Evolutionary conservation across 2,888 invertebrate species (phyloP).

Genomic region (Sisyra nigra): DNA sequence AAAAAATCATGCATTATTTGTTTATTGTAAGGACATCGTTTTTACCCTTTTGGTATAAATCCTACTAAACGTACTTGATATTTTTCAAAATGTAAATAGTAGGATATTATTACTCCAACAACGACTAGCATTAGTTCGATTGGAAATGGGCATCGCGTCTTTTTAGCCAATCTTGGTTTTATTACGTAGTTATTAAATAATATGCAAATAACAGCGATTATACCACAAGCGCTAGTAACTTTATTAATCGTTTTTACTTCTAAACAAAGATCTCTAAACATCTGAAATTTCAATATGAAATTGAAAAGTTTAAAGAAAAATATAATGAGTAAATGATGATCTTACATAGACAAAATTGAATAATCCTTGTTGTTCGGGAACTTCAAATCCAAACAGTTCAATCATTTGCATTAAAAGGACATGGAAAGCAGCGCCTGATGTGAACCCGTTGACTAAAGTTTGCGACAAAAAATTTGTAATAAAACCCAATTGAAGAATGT

Average conservation of each 20-base stretch:
- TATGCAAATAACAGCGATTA: constrained; percentile 44
- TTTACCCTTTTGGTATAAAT: constrained; percentile 69
- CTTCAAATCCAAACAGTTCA: constrained; percentile 48
- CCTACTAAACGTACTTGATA: constrained; percentile 55
- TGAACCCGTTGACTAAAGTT: too few relatives aligned
- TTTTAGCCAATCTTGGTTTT: constrained; percentile 50
- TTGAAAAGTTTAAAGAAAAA: constrained; percentile 7
- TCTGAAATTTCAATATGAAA: constrained; percentile 19
- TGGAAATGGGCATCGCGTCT: constrained; percentile 59
- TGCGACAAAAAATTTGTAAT: too few relatives aligned
- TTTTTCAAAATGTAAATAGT: constrained; percentile 36
- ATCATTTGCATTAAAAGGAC: constrained; percentile 68
- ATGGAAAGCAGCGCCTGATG: constrained; percentile 59
- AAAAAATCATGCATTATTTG: constrained; percentile 6
- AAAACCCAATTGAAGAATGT: too few relatives aligned
- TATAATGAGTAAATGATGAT: constrained; percentile 20
- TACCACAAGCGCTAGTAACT: constrained; percentile 49
- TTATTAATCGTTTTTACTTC: constrained; percentile 40
- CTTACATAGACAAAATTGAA: constrained; percentile 49
- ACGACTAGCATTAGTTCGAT: constrained; percentile 68
- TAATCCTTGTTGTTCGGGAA: constrained; percentile 37
- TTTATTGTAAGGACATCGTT: too few relatives aligned
- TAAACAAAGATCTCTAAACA: constrained; percentile 34
- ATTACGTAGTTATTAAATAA: constrained; percentile 56
- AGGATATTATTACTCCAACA: constrained; percentile 51